Evolutionary conservation across 2,113 vertebrate genomes (phyloP).

Genomic region (Salvelinus alpinus): DNA sequence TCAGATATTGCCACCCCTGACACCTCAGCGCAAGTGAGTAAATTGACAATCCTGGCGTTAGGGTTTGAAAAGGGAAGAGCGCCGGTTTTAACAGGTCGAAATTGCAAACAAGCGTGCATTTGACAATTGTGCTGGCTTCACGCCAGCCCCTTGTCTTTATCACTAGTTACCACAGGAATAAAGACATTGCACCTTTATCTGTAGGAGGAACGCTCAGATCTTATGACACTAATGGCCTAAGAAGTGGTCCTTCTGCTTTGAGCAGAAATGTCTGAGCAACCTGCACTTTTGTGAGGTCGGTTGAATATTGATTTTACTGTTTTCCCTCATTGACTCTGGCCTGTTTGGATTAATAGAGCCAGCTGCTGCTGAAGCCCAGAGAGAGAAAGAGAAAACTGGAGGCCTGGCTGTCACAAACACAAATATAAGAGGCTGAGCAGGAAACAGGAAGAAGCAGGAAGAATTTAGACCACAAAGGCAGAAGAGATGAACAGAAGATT

Average conservation of each 20-base stretch:
- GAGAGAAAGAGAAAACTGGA: background rate
- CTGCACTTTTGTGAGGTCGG: background rate
- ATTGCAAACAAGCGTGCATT: too few relatives aligned
- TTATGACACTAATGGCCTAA: too few relatives aligned
- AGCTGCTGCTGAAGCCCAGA: background rate
- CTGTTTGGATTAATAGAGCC: constrained; percentile 11
- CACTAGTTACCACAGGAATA: too few relatives aligned
- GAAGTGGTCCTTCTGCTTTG: background rate
- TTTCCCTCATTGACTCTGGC: constrained; percentile 19
- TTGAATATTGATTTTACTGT: constrained; percentile 3
- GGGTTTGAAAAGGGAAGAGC: too few relatives aligned
- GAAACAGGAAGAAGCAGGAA: background rate
- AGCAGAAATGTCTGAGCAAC: background rate
- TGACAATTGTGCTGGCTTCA: too few relatives aligned
- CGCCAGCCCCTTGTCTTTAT: too few relatives aligned
- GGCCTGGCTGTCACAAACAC: background rate
- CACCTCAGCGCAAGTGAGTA: too few relatives aligned
- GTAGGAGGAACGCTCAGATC: too few relatives aligned
- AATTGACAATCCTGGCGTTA: too few relatives aligned
- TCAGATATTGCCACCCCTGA: too few relatives aligned
- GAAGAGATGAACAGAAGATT: background rate
- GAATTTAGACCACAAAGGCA: background rate
- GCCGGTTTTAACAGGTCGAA: too few relatives aligned
- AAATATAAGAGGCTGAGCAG: constrained; percentile 13
- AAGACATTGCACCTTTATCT: too few relatives aligned